A percentile compares a stretch with the other conserved stretches of the same genome.
These are phyloP conservation scores for Metopolophium dirhodum DNA, from an alignment of 1,140 invertebrate species.

Conservation along the genomic window DNA sequence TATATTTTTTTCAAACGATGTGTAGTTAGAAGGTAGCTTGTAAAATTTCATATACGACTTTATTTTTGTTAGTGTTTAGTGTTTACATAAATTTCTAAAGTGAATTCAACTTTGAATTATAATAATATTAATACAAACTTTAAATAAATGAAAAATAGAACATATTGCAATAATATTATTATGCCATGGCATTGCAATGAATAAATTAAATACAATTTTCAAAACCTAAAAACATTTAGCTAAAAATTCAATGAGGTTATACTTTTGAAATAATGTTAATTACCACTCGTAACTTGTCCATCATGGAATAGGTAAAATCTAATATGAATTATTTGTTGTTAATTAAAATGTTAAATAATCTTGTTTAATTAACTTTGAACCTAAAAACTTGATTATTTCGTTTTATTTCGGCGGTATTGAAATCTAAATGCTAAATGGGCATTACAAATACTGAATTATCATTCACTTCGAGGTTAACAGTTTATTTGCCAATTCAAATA, in stretches of 20 bases:
- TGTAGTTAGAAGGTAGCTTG: not conserved
- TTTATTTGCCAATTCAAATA: slow-evolving; percentile 10
- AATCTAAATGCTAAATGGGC: slow-evolving; percentile 3
- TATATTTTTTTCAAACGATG: not conserved
- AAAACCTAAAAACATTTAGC: not conserved
- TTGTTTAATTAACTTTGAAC: not conserved
- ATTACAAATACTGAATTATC: not conserved
- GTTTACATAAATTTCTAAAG: not conserved
- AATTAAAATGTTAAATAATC: slow-evolving; percentile 5
- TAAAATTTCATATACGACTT: not conserved
- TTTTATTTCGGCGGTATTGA: not conserved
- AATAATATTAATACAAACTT: not conserved
- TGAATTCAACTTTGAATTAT: not conserved
- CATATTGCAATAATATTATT: not conserved
- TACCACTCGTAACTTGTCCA: no score
- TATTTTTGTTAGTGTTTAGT: not conserved
- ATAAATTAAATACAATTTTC: slow-evolving; percentile 8
- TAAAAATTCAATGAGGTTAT: not conserved
- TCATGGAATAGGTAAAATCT: not conserved
- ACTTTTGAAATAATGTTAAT: not conserved
- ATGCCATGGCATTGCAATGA: not conserved
- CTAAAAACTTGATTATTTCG: slow-evolving; percentile 26
- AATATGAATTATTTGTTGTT: not conserved
- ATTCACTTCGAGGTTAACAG: not conserved
- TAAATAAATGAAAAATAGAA: not conserved